Evolutionary conservation across 2,797 vertebrate species (phyloP).

Genomic region (Etheostoma nigrum): DNA sequence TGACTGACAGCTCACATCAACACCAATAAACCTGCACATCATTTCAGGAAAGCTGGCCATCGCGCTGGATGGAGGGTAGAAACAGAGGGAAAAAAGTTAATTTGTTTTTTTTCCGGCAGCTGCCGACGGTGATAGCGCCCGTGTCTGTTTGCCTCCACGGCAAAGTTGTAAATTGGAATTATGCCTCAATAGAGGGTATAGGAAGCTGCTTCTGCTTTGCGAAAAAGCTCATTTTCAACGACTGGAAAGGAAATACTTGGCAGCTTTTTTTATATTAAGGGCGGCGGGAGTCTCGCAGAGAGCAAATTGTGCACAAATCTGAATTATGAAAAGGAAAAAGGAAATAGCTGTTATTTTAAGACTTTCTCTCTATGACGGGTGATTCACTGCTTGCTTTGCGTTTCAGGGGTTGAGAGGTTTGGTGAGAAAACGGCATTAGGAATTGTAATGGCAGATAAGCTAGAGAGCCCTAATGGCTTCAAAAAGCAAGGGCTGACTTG

Average conservation of each 20-base stretch:
- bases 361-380: slow-evolving; percentile 10
- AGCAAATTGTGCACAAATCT: slow-evolving; percentile 63
- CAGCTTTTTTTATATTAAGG: slow-evolving; percentile 55
- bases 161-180: slow-evolving; percentile 78
- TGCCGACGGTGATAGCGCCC: slow-evolving; percentile 72
- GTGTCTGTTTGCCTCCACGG: slow-evolving; percentile 64
- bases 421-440: background rate
- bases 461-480: slow-evolving; percentile 4
- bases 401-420: slow-evolving; percentile 12
- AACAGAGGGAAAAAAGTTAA: slow-evolving; percentile 70
- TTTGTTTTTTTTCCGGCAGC: slow-evolving; percentile 73
- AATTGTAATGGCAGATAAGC: slow-evolving; percentile 7
- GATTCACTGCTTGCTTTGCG: slow-evolving; percentile 26
- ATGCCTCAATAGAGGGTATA: slow-evolving; percentile 52
- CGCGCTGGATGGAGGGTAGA: slow-evolving; percentile 40
- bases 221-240: slow-evolving; percentile 63
- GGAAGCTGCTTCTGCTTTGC: slow-evolving; percentile 44
- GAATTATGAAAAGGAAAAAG: slow-evolving; percentile 51
- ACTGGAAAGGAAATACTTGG: slow-evolving; percentile 50
- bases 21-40: slow-evolving; percentile 78
- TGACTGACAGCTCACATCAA: slow-evolving; percentile 83
- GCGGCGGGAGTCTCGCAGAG: slow-evolving; percentile 22
- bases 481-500: background rate
- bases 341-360: slow-evolving; percentile 44
- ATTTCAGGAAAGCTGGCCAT: slow-evolving; percentile 70